Percentiles rank a stretch among this genome's conserved stretches.
Conservation (phyloP, 2,888 invertebrate species). For the Noctua janthe region DNA sequence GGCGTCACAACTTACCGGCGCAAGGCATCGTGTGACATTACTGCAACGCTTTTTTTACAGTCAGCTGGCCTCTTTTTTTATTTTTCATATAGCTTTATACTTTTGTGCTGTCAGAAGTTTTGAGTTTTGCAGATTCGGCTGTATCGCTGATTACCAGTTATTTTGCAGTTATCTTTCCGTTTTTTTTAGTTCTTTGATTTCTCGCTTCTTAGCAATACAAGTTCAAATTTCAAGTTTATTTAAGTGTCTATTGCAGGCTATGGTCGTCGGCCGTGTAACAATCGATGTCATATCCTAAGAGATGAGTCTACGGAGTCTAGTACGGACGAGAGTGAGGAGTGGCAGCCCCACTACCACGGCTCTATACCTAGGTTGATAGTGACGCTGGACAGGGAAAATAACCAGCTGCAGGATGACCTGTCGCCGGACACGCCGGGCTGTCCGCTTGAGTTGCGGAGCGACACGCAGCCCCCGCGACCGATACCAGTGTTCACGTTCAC, state of each 20-base stretch:
- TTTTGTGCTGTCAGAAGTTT: conserved; percentile 41
- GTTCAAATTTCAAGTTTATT: conserved; percentile 62
- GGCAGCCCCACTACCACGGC: conserved; percentile 82
- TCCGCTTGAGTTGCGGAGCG: conserved; percentile 78
- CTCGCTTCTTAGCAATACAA: conserved; percentile 56
- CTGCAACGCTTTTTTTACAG: conserved; percentile 28
- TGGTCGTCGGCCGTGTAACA: conserved; percentile 79
- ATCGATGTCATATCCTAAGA: conserved; percentile 77
- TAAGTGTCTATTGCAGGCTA: conserved; percentile 82
- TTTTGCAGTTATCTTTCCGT: conserved; percentile 28
- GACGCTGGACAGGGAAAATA: conserved; percentile 84
- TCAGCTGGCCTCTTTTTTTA: conserved; percentile 22
- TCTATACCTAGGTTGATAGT: conserved; percentile 86
- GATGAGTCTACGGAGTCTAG: conserved; percentile 87
- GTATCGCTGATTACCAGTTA: conserved; percentile 19
- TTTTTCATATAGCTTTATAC: conserved; percentile 36
- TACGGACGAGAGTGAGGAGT: conserved; percentile 84
- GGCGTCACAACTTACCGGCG: background rate
- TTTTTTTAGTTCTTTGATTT: conserved; percentile 44
- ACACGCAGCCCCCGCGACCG: conserved; percentile 71
- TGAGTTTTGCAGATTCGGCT: conserved; percentile 30
- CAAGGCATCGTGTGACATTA: background rate
- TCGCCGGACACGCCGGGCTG: conserved; percentile 85
- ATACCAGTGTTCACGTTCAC: conserved; percentile 87
- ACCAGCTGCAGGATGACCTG: conserved; percentile 82